Evolutionary conservation across 2,797 vertebrate species (phyloP).

Genomic region (Crax fasciolata): DNA sequence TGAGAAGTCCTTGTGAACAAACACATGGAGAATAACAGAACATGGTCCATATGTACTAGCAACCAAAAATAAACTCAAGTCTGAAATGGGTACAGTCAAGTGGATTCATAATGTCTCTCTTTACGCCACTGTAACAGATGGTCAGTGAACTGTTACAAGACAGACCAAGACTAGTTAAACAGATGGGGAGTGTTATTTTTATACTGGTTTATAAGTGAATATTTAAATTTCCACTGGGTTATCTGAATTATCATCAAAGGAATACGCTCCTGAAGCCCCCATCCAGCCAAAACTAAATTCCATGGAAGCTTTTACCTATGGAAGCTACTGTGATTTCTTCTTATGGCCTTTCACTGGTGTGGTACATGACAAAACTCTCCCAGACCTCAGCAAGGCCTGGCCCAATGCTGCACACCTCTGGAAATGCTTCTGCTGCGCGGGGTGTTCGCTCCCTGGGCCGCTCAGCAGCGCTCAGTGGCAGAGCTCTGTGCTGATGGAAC

Average conservation of each 20-base stretch:
- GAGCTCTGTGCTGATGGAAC: not conserved
- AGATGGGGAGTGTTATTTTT: conserved; percentile 85
- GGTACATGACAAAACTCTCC: not conserved
- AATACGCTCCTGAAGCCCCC: not conserved
- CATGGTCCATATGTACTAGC: conserved; percentile 79
- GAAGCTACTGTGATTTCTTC: not conserved
- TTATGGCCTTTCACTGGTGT: rapidly evolving
- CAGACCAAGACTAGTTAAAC: conserved; percentile 80
- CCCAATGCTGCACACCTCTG: rapidly evolving
- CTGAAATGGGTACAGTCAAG: conserved; percentile 75
- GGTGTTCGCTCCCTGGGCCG: not conserved
- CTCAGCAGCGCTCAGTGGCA: not conserved
- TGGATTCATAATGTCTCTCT: conserved; percentile 70
- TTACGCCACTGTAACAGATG: conserved; percentile 83
- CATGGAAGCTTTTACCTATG: not conserved
- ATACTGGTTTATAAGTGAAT: conserved; percentile 79
- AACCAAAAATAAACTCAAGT: conserved; percentile 76
- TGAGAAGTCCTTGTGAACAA: conserved; percentile 77
- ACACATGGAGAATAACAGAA: conserved; percentile 80
- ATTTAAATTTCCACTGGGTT: conserved; percentile 80
- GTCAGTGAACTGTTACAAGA: conserved; percentile 84
- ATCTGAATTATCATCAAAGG: conserved; percentile 76
- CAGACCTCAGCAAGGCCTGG: rapidly evolving
- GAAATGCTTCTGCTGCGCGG: not conserved
- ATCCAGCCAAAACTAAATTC: not conserved